Percentiles rank a stretch among this genome's conserved stretches.
Evolutionary conservation across 1,140 invertebrate species (phyloP).

Genomic region (Drosophila sproati): DNA sequence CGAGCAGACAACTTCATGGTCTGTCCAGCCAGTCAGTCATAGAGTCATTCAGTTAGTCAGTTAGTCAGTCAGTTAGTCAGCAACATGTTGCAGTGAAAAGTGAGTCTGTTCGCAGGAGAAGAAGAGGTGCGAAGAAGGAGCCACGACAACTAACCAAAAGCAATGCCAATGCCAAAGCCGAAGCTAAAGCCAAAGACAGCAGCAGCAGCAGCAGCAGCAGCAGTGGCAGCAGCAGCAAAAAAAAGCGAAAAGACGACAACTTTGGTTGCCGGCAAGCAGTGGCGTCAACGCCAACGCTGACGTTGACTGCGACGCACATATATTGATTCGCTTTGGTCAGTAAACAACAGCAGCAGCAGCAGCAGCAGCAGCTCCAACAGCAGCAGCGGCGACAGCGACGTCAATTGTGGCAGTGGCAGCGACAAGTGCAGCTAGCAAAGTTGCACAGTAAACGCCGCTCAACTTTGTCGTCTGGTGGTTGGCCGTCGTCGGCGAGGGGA

Average conservation of each 20-base stretch:
- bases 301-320: constrained; percentile 53
- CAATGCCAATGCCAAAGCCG: constrained; percentile 12
- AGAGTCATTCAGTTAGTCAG: constrained; percentile 13
- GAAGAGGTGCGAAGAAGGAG: constrained; percentile 4
- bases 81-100: constrained; percentile 66
- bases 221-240: constrained; percentile 36
- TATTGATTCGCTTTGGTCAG: constrained; percentile 71
- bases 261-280: constrained; percentile 46
- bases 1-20: constrained; percentile 35
- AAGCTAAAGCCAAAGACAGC: constrained; percentile 26
- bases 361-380: constrained; percentile 10
- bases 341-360: constrained; percentile 1
- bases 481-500: not conserved
- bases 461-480: constrained; percentile 5
- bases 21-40: constrained; percentile 11
- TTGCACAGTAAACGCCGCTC: constrained; percentile 35
- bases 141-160: constrained; percentile 15
- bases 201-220: constrained; percentile 23
- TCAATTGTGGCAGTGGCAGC: not conserved
- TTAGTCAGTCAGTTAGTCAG: constrained; percentile 48
- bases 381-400: constrained; percentile 20
- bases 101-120: constrained; percentile 58
- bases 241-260: constrained; percentile 77
- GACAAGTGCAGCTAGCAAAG: constrained; percentile 65
- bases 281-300: constrained; percentile 14